Evolutionary conservation across 92 coral and sea anemone genomes (phyloP), one percentile per base, ranked within the genome.

Genomic region (Zoanthus gigantus): DNA sequence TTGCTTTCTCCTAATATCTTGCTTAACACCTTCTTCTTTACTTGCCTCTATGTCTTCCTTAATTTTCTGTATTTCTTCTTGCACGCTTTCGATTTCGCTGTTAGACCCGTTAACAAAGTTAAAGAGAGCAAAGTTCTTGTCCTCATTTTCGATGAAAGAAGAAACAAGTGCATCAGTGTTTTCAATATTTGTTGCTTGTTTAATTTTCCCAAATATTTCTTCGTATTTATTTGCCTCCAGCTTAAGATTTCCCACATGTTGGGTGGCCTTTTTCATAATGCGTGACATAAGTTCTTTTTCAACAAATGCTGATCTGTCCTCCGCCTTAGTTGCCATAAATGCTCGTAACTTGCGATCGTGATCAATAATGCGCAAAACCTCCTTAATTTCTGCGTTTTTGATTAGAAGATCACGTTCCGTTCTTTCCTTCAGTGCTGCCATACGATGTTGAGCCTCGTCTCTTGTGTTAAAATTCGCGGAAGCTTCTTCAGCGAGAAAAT

Each of bases 391-490:
- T 61, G 79, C 87, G 83, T 92, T 94, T 81, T 90, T 92, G 52
- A 90, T 58, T 18, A 96, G 87, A n/a, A 94, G 91, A n/a, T 97
- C 99, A 18, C 99, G 90, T 42, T 95, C 99, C 4, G 94, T 95
- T 63, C 98, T 94, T 82, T 97, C 99, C 18, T 94, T 90, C 34
- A 97, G 77, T 2, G 95, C 91, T 9, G 96, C 94, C 98, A 97
- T 95, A 29, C 99, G 91, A 68, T 97, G 98, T 54, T 95, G 99
- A 1, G 99, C 99, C 58, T 97, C 99, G 23, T 97, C 99, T 66
- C 99, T 86, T 16, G 95, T 91, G 75, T 91, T 91, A 42, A 91
- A 95, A 74, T 95, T 87, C 3, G 92, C 78, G 18, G 95, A 86
- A 30, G 97, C 96, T 47, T 89, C 89, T 83, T 95, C 98, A 9